A percentile compares a stretch with the other conserved stretches of the same genome.
These are phyloP conservation scores for Elymnias hypermnestra DNA, from an alignment of 1,140 invertebrate species.

Conservation along the genomic window DNA sequence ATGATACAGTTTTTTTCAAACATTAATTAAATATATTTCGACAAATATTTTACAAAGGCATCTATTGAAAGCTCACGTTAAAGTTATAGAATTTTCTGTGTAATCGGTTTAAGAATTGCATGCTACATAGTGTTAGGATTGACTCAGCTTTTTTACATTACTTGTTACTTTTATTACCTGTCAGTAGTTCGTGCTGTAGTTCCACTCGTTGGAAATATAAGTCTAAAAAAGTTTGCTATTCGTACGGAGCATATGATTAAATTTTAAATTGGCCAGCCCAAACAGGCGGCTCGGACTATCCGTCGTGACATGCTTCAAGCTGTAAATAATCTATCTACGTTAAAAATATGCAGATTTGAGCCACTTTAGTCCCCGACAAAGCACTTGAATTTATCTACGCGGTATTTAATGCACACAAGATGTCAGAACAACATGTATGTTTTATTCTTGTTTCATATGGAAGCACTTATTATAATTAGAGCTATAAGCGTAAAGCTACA, in stretches of 20 bases:
- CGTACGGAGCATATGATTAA: constrained; percentile 43
- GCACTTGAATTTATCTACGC: constrained; percentile 10
- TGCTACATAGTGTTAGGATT: too few species aligned
- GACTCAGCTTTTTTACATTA: too few species aligned
- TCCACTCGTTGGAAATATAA: too few species aligned
- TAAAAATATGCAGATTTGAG: constrained; percentile 28
- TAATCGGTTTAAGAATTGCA: too few species aligned
- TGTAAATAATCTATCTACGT: constrained; percentile 30
- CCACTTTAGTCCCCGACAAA: constrained; percentile 12
- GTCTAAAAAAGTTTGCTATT: constrained; percentile 26
- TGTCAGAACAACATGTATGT: neutral
- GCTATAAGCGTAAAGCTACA: neutral
- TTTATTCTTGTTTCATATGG: neutral
- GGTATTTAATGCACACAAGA: constrained; percentile 1
- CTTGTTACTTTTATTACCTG: constrained; percentile 21
- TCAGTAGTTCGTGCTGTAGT: constrained; percentile 4
- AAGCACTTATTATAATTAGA: constrained; percentile 2
- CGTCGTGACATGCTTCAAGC: constrained; percentile 38
- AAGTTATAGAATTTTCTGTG: too few species aligned
- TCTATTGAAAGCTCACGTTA: too few species aligned
- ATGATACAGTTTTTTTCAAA: too few species aligned
- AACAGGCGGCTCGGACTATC: constrained; percentile 36
- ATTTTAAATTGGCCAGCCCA: constrained; percentile 53
- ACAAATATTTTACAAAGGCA: too few species aligned
- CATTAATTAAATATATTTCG: too few species aligned